Evolutionary conservation across 53 echinoderm and acorn worm species (phyloP).

Genomic region (Zoroaster sp.): DNA sequence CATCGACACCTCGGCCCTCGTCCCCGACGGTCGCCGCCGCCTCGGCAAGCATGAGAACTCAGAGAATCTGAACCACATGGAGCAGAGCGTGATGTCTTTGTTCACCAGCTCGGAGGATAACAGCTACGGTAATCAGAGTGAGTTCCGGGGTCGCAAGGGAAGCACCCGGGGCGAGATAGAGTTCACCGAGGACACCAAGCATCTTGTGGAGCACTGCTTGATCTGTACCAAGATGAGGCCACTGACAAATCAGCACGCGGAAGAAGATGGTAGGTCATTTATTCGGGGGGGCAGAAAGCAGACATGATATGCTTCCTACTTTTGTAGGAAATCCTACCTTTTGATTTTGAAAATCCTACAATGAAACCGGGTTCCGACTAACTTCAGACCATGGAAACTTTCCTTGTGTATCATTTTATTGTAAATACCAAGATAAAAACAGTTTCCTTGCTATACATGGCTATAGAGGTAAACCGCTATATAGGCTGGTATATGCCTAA

Average conservation of each 20-base stretch:
- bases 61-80: background rate
- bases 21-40: slow-evolving; percentile 38
- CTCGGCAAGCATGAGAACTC: background rate
- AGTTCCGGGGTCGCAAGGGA: slow-evolving; percentile 23
- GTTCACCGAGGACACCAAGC: slow-evolving; percentile 65
- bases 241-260: background rate
- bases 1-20: slow-evolving; percentile 51
- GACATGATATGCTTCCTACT: no score
- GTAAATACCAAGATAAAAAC: no score
- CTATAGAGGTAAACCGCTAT: no score
- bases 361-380: no score
- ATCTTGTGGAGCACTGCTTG: slow-evolving; percentile 75
- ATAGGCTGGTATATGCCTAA: no score
- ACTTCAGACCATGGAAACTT: no score
- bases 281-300: no score
- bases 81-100: slow-evolving; percentile 1
- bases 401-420: no score
- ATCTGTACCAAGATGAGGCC: slow-evolving; percentile 81
- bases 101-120: background rate
- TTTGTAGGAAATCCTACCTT: no score
- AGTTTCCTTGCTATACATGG: no score
- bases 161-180: slow-evolving; percentile 35
- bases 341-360: no score
- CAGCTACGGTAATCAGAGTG: slow-evolving; percentile 14
- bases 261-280: slow-evolving; percentile 43